Evolutionary conservation across 2,888 invertebrate species (phyloP), one percentile per base, ranked within the genome.

Genomic region (Urechis unicinctus): DNA sequence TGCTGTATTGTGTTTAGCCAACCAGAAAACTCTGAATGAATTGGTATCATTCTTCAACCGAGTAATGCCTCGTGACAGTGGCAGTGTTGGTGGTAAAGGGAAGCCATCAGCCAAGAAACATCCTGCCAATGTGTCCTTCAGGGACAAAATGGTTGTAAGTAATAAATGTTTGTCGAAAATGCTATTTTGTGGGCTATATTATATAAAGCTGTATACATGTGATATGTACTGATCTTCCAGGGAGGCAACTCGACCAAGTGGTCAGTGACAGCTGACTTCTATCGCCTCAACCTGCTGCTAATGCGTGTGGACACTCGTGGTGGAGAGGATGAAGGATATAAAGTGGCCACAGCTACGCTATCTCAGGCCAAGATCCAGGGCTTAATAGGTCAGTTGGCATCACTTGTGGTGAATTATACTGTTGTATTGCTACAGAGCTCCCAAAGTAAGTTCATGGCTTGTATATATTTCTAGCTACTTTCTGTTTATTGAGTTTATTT

Each of bases 21-120:
- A 95, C 79, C 94, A 94, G 76, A 93, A 93, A 78, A 95, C 95
- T 0, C 88, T 95, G 62, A 89, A 94, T 9, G 95, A 96, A 77
- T 79, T 96, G 57, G 84, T 93, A 63, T 89, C 90, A n/a, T 94
- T 95, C 73, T 83, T 85, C 2, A 87, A 88, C 67, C 83, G 91
- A 50, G 85, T 90, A 3, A 36, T 56, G 28, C 50, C 58, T 25
- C 22, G 17, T 6, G 21, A 21, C 13, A 17, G 9, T 36, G 9
- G 9, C 36, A 9, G 9, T 9, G 9, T 17, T 36, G 9, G 9
- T 9, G 36, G 9, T 17, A 36, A 36, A 17, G 17, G 17, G 36
- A 17, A 36, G 36, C 36, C 36, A 17, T 13, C 36, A 17, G 36
- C 17, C 36, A 17, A 36, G n/a, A n/a, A n/a, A n/a, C n/a, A n/a